Percentiles rank a stretch among this genome's conserved stretches.
phyloP scores from a whole-genome alignment of 2,888 invertebrate species.

The Osmoderma eremita region DNA sequence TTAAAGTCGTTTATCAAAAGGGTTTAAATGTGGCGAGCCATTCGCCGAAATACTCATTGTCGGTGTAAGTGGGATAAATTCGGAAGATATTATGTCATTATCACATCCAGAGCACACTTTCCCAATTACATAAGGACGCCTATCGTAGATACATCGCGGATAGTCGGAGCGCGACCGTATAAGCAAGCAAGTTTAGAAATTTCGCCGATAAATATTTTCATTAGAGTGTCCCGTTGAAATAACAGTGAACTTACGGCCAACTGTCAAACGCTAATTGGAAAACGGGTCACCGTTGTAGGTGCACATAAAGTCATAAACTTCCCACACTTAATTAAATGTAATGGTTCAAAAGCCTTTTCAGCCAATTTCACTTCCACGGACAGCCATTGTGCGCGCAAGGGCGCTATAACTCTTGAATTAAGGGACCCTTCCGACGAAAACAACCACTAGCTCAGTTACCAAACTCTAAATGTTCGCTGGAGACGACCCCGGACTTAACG shows the following conservation, averaged over 20 bases:
- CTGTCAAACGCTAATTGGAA: conserved; percentile 55
- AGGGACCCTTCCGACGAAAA: conserved; percentile 43
- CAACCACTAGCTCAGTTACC: conserved; percentile 7
- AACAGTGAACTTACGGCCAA: conserved; percentile 42
- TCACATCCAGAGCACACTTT: background rate
- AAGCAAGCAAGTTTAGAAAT: conserved; percentile 38
- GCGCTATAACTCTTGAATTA: conserved; percentile 50
- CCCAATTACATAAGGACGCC: conserved; percentile 3
- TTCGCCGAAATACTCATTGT: no score
- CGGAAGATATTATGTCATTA: conserved; percentile 4
- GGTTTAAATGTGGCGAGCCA: background rate
- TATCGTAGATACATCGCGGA: background rate
- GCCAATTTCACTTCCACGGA: conserved; percentile 54
- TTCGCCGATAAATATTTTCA: conserved; percentile 37
- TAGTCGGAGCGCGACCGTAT: conserved; percentile 1
- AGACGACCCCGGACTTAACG: background rate
- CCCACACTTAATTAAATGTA: conserved; percentile 58
- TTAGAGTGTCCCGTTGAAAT: conserved; percentile 24
- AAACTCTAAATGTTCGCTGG: conserved; percentile 12
- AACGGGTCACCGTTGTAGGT: conserved; percentile 50
- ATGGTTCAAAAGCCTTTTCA: conserved; percentile 57
- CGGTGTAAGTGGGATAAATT: background rate
- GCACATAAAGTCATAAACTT: conserved; percentile 53
- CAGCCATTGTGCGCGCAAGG: conserved; percentile 49
- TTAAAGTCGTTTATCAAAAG: no score